Evolutionary conservation across 2,888 invertebrate genomes (phyloP).

Genomic region (Stratiomys singularior): DNA sequence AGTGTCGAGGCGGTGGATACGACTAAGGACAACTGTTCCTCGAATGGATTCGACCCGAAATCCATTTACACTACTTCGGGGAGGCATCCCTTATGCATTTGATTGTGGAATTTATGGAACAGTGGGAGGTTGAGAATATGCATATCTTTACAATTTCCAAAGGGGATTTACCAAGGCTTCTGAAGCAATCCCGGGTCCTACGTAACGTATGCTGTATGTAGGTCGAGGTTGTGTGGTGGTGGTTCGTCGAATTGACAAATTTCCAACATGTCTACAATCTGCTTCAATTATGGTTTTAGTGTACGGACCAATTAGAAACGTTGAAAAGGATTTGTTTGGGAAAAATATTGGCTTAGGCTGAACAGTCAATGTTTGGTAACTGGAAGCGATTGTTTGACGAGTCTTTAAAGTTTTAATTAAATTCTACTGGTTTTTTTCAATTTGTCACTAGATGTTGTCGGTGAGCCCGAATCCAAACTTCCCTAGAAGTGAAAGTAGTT

Average conservation of each 20-base stretch:
- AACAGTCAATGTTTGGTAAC: too few relatives aligned
- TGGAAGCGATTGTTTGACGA: too few relatives aligned
- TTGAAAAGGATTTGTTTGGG: background rate
- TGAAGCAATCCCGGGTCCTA: background rate
- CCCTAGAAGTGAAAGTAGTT: too few relatives aligned
- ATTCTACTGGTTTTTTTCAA: too few relatives aligned
- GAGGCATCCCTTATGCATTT: constrained; percentile 7
- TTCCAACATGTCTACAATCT: background rate
- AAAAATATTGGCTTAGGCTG: background rate
- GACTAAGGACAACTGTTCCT: background rate
- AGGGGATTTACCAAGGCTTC: background rate
- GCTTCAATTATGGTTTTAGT: background rate
- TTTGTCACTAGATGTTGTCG: too few relatives aligned
- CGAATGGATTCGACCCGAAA: background rate
- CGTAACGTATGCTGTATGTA: too few relatives aligned
- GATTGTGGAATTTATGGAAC: constrained; percentile 22
- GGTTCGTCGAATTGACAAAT: background rate
- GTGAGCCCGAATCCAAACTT: too few relatives aligned
- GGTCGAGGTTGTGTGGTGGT: background rate
- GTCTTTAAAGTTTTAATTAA: too few relatives aligned
- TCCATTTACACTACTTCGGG: background rate
- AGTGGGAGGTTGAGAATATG: constrained; percentile 23
- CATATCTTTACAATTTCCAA: constrained; percentile 13
- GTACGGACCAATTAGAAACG: background rate
- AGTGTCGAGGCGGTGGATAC: background rate